Conservation (phyloP, 2,888 invertebrate species). For the Acanthoscelides obtectus region DNA sequence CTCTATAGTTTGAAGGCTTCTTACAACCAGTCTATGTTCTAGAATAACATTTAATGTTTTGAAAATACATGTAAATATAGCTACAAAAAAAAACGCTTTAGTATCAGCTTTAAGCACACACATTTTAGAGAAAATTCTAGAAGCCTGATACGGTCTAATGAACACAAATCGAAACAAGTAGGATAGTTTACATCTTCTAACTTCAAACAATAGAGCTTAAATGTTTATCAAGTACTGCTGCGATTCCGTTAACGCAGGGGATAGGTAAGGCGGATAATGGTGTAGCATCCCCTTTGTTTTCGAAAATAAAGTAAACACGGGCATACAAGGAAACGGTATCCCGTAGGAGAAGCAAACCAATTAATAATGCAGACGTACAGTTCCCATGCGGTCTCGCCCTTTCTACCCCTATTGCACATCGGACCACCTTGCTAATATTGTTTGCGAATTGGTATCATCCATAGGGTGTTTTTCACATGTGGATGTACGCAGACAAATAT, state of each 20-base stretch:
- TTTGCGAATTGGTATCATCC: not conserved
- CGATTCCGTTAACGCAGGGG: not conserved
- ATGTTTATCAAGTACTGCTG: not conserved
- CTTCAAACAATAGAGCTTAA: not conserved
- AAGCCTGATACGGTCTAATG: too few species aligned
- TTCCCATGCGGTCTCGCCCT: not conserved
- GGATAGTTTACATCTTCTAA: too few species aligned
- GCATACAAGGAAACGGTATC: not conserved
- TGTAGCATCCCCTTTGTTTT: not conserved
- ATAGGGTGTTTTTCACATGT: too few species aligned
- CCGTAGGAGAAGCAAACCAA: not conserved
- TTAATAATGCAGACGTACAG: not conserved
- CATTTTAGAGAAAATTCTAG: too few species aligned
- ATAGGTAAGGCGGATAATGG: not conserved
- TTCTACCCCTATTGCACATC: not conserved
- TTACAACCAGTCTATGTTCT: too few species aligned
- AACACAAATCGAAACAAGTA: too few species aligned
- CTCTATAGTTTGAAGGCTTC: too few species aligned
- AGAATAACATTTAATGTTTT: too few species aligned
- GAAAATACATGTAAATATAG: too few species aligned
- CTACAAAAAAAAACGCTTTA: too few species aligned
- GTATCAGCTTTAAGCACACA: too few species aligned
- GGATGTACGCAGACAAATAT: too few species aligned
- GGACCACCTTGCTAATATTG: not conserved
- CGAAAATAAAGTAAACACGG: not conserved